Evolutionary conservation across 37 sponge, comb jelly and placozoan genomes (phyloP).

Genomic region (Corticium candelabrum): DNA sequence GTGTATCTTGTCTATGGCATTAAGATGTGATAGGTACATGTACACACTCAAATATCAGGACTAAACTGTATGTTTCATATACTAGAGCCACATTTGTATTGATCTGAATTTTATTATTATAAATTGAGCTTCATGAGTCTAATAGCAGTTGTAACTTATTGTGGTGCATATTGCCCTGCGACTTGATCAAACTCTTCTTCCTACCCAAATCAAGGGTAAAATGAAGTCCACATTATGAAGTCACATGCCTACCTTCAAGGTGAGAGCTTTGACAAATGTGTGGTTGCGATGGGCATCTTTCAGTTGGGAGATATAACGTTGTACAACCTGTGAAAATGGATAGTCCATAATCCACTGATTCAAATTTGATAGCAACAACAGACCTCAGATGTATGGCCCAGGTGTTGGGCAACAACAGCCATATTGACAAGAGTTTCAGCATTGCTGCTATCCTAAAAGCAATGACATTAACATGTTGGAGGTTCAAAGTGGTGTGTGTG

Average conservation of each 20-base stretch:
- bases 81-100: too few relatives aligned
- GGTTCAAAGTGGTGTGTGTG: too few relatives aligned
- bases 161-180: conserved; percentile 7
- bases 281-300: conserved; percentile 81
- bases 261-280: conserved; percentile 53
- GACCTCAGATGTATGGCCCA: conserved; percentile 83
- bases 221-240: background rate
- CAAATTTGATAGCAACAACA: background rate
- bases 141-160: too few relatives aligned
- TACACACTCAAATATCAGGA: too few relatives aligned
- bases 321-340: conserved; percentile 35
- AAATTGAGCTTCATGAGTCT: too few relatives aligned
- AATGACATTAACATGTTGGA: background rate
- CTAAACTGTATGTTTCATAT: too few relatives aligned
- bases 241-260: conserved; percentile 40
- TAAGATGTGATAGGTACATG: too few relatives aligned
- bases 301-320: conserved; percentile 79
- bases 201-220: conserved; percentile 1
- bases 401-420: conserved; percentile 75
- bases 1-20: too few relatives aligned
- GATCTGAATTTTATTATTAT: too few relatives aligned
- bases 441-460: conserved; percentile 80
- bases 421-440: conserved; percentile 91
- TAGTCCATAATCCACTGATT: background rate
- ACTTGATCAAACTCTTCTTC: conserved; percentile 23